Base-by-base conservation (phyloP, 2,113 vertebrate genomes). In the Prietella phreatophila region DNA sequence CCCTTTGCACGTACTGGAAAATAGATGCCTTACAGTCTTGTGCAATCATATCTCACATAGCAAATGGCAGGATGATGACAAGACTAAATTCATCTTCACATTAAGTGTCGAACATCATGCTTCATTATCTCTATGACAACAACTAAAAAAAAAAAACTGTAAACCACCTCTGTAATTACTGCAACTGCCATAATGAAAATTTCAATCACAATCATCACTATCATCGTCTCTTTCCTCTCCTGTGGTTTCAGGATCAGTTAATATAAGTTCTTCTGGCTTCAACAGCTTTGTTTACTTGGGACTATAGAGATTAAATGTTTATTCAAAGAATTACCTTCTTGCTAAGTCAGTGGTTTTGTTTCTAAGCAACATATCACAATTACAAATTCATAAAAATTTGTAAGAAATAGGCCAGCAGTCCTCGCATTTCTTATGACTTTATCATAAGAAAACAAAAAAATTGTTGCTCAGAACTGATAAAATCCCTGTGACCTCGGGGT, bases 251-350 rank as follows among this genome's bases (percentile, higher is more conserved):
- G 56, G 71, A 63, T 50, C 65, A 65, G 36, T 65, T 85, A 60
- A n/a, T 56, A 85, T 55, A 50, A 47, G 11, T 56, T 63, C 9
- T 22, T 83, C 19, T 86, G 82, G 60, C 55, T 60, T 50, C 42
- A 25, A 33, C 47, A 56, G 17, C 27, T 81, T 73, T 76, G 55
- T 82, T 83, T 83, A 71, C 22, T 78, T n/a, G 33, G 55, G 42
- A 36, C 63, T 84, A 71, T 88, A 83, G 86, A 92, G 91, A 92
- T 91, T 89, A 91, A 65, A 67, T 65, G 88, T 85, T 93, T 73
- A 93, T 93, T 91, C 91, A 91, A 92, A 93, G 92, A 92, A 85
- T 76, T 73, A 42, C 84, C 58, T 42, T 90, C 83, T 84, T 4
- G 56, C 87, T 92, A 81, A 91, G 90, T 89, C 84, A 82, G 87